Conservation (phyloP, 2,888 invertebrate species). For the Cantharis rufa region DNA sequence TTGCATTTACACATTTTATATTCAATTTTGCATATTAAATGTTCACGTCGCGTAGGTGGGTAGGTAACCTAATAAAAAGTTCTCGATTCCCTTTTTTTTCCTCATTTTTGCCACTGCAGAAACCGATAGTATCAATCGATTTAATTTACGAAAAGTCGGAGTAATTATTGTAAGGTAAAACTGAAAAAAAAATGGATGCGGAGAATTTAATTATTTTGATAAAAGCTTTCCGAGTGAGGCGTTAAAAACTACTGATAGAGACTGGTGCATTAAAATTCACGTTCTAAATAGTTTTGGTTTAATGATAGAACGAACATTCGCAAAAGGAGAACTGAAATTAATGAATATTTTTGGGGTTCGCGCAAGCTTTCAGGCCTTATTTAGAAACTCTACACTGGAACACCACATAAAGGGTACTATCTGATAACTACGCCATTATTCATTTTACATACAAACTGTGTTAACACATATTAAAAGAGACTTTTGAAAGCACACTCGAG, state of each 20-base stretch:
- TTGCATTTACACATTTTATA: background rate
- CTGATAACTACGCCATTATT: slow-evolving; percentile 17
- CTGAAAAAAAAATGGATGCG: background rate
- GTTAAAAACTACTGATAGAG: background rate
- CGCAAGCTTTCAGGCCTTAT: background rate
- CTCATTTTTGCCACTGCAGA: background rate
- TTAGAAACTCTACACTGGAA: slow-evolving; percentile 12
- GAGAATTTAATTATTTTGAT: background rate
- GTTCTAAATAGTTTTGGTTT: slow-evolving; percentile 6
- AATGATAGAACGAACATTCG: background rate
- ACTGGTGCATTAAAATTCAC: slow-evolving; percentile 1
- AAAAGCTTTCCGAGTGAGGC: background rate
- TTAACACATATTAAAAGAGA: slow-evolving; percentile 16
- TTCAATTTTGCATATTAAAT: background rate
- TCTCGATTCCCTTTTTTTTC: background rate
- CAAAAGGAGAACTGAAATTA: slow-evolving; percentile 2
- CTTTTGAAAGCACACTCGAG: slow-evolving; percentile 8
- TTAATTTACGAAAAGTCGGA: background rate
- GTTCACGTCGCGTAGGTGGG: background rate
- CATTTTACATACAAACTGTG: slow-evolving; percentile 15
- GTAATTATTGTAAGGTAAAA: background rate
- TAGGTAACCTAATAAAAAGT: background rate
- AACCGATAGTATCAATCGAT: background rate
- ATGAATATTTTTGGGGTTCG: slow-evolving; percentile 16
- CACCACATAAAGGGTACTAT: slow-evolving; percentile 14